Evolutionary conservation across 2,888 invertebrate species (phyloP), one percentile per base, ranked within the genome.

Genomic region (Drosophila barbarae): DNA sequence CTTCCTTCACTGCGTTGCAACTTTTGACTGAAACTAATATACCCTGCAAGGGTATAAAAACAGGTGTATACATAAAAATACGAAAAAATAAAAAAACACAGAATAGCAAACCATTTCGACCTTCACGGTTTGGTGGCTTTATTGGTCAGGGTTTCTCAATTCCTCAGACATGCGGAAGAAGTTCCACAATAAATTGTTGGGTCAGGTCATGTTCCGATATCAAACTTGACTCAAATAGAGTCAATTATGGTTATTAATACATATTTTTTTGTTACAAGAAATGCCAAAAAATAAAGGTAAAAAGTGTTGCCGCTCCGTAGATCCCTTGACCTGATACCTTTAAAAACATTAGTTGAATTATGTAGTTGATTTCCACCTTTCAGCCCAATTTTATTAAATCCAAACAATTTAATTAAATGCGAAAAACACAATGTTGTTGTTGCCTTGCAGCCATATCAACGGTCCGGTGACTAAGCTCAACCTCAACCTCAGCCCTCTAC

Each of bases 381-480:
- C 26, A 26, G 52, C 59, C 30, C 44, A 30, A 50, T 44, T 38
- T 23, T 34, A 44, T 8, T 35, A 21, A 49, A 32, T 13, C 9
- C 23, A 42, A 26, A 21, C 10, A 41, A 61, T 26, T 21, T 51
- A 28, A 55, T 35, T 55, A 35, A 61, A 36, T 49, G 15, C 39
- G 38, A 51, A 59, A 36, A 60, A 69, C 60, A 28, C 49, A 69
- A 57, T 60, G 55, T 69, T 67, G 30, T 66, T 69, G 67, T 67
- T 66, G 65, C 69, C 50, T 88, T 88, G 55, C 88, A 89, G 89
- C 89, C 89, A 89, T 89, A 86, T 89, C 89, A 89, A 88, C 89
- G 88, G 89, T 89, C 89, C 88, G 89, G 89, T 89, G 89, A 89
- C 89, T 89, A 88, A 87, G 87, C 84, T 84, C 81, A 76, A 64